Evolutionary conservation across 1,140 invertebrate genomes (phyloP).

Genomic region (Eueides isabella): DNA sequence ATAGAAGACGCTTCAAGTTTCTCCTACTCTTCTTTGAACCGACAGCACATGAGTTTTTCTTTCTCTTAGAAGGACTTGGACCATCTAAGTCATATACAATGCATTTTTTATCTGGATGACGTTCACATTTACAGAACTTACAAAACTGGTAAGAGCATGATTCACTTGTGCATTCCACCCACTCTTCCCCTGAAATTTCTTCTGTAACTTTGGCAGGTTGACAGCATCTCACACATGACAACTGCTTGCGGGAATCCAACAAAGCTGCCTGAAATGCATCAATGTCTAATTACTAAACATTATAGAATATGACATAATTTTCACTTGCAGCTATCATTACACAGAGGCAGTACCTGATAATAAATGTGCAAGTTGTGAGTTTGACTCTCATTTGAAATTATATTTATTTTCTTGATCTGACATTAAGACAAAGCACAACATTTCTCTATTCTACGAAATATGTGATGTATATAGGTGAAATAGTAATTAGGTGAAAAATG

Average conservation of each 20-base stretch:
- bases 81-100: conserved; percentile 69
- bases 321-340: too few relatives aligned
- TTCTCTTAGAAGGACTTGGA: conserved; percentile 77
- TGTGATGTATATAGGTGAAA: too few relatives aligned
- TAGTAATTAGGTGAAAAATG: too few relatives aligned
- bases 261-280: conserved; percentile 65
- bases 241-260: conserved; percentile 60
- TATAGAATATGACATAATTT: neutral
- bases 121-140: conserved; percentile 62
- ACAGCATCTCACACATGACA: conserved; percentile 68
- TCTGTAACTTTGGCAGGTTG: conserved; percentile 71
- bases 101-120: conserved; percentile 68
- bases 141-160: conserved; percentile 74
- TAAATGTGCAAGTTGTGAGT: too few relatives aligned
- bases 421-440: too few relatives aligned
- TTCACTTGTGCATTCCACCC: conserved; percentile 67
- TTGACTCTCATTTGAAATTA: too few relatives aligned
- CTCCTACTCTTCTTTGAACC: conserved; percentile 73
- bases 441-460: too few relatives aligned
- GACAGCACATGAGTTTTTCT: conserved; percentile 60
- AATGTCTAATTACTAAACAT: neutral
- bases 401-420: too few relatives aligned
- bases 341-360: too few relatives aligned
- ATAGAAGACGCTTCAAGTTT: conserved; percentile 70
- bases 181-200: conserved; percentile 67